A percentile compares a stretch with the other conserved stretches of the same genome.
Conservation (phyloP, 1,140 invertebrate species). For the Formica selysi region DNA sequence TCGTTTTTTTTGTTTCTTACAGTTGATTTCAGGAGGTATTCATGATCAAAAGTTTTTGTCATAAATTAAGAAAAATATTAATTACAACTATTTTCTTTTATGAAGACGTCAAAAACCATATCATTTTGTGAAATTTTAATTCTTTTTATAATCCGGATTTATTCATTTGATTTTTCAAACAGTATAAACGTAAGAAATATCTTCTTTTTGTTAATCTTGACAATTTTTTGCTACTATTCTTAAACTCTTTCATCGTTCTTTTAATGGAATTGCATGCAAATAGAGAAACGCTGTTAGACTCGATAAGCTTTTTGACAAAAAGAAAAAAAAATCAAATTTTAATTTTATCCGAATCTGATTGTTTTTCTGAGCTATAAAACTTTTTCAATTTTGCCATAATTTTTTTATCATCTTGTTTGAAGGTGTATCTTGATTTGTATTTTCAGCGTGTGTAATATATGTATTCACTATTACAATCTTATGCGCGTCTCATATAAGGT, state of each 20-base stretch:
- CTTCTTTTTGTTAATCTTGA: too few relatives aligned
- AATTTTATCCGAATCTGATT: not conserved
- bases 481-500: not conserved
- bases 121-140: too few relatives aligned
- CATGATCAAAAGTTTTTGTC: too few relatives aligned
- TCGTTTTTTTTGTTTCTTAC: too few relatives aligned
- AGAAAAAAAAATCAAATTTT: not conserved
- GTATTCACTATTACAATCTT: not conserved
- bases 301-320: not conserved
- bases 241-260: conserved; percentile 33
- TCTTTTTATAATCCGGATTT: too few relatives aligned
- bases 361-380: not conserved
- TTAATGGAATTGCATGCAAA: conserved; percentile 56
- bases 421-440: not conserved
- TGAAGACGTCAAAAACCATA: too few relatives aligned
- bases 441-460: not conserved
- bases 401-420: not conserved
- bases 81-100: too few relatives aligned
- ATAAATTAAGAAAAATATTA: too few relatives aligned
- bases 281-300: conserved; percentile 12
- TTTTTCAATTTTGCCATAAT: not conserved
- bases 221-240: too few relatives aligned
- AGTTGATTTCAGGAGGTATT: too few relatives aligned
- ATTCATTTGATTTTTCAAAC: too few relatives aligned
- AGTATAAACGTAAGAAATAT: too few relatives aligned